phyloP scores from a whole-genome alignment of 2,113 vertebrate genomes.

The Saccopteryx leptura region DNA sequence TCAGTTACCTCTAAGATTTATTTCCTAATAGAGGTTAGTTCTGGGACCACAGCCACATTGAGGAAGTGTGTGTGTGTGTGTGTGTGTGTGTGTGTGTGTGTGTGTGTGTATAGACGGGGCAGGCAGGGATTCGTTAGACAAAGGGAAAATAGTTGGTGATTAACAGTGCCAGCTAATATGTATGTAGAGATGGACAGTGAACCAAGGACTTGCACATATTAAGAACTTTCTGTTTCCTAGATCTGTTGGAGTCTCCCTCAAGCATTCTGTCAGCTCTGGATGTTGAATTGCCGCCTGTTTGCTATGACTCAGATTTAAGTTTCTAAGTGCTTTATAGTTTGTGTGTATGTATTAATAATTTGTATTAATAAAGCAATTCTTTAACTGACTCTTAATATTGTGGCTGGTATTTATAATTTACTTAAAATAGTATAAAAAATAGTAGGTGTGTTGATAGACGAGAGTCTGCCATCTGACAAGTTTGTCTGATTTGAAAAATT shows the following conservation, averaged over 20 bases:
- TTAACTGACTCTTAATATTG: neutral
- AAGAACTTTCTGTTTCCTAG: slow-evolving; percentile 81
- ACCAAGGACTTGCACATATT: neutral
- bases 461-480: neutral
- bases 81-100: neutral
- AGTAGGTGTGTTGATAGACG: neutral
- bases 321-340: slow-evolving; percentile 36
- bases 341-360: slow-evolving; percentile 45
- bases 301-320: slow-evolving; percentile 75
- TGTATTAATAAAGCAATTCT: slow-evolving; percentile 85
- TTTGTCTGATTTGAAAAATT: slow-evolving; percentile 22
- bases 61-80: neutral
- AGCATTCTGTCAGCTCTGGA: slow-evolving; percentile 86
- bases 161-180: neutral
- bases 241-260: slow-evolving; percentile 80
- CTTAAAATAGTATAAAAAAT: slow-evolving; percentile 5
- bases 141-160: neutral
- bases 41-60: neutral
- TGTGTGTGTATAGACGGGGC: too few species aligned
- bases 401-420: slow-evolving; percentile 6
- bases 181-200: neutral
- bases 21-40: neutral
- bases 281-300: slow-evolving; percentile 87
- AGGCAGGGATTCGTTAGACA: neutral
- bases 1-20: neutral